phyloP scores from a whole-genome alignment of 2,888 invertebrate species.

The Embidobia sp. region DNA sequence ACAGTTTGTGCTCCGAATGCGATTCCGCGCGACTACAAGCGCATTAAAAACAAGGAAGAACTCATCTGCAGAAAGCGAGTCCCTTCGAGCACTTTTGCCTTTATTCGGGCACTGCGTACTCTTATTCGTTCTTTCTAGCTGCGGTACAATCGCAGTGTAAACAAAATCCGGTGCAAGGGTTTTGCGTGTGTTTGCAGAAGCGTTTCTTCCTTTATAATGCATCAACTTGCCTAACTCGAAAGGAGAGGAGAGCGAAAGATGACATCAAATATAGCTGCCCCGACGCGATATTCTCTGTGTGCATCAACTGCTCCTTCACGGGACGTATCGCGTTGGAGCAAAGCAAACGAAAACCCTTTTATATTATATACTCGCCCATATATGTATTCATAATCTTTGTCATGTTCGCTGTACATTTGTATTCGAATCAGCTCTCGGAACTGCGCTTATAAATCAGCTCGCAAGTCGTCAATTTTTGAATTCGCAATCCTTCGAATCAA shows the following conservation, averaged over 20 bases:
- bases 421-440: conserved; percentile 30
- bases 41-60: conserved; percentile 47
- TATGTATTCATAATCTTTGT: conserved; percentile 47
- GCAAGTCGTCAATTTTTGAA: conserved; percentile 8
- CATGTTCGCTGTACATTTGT: conserved; percentile 36
- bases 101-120: conserved; percentile 42
- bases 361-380: conserved; percentile 46
- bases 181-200: conserved; percentile 60
- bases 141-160: conserved; percentile 60
- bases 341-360: conserved; percentile 52
- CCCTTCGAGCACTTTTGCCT: conserved; percentile 62
- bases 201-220: conserved; percentile 63
- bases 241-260: conserved; percentile 49
- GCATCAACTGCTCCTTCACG: conserved; percentile 58
- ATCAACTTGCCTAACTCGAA: conserved; percentile 58
- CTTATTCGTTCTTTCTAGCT: conserved; percentile 44
- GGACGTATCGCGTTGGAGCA: conserved; percentile 57
- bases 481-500: conserved; percentile 19
- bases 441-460: conserved; percentile 34
- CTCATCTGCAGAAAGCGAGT: conserved; percentile 51
- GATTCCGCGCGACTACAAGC: conserved; percentile 25
- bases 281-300: conserved; percentile 59
- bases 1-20: conserved; percentile 24
- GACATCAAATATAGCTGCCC: conserved; percentile 61
- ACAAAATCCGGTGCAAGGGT: conserved; percentile 60